Evolutionary conservation across 23 tunicate species (phyloP), one percentile per base, ranked within the genome.

Genomic region (Halocynthia aurantium): DNA sequence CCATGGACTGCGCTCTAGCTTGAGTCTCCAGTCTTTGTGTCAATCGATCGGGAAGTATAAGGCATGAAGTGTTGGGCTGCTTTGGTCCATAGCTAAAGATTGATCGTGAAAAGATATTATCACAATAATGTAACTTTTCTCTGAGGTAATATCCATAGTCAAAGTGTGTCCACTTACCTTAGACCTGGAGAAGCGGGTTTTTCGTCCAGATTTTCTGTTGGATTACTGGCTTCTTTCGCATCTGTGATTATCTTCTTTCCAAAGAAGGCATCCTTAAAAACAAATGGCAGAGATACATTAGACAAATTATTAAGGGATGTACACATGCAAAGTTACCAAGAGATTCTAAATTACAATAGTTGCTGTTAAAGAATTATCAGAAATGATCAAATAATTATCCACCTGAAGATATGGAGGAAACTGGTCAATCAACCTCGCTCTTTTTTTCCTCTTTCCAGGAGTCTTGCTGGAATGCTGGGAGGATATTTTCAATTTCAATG

Each of bases 401-500:
- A 85, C 97, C 78, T 91, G 97, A 15, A 91, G 76, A 52, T 91
- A 91, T 5, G 83, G 69, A 8, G 97, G 97, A 58, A 85, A 91
- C 51, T 76, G 86, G 55, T 91, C 97, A 67, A 82, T 85, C 57
- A 91, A 69, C 50, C 87, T 67, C 19, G 71, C 53, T 58, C 91
- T 75, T 77, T 75, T 77, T 55, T 91, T 91, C 22, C 80, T 80
- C 71, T 81, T 85, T 13, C 76, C 63, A 7, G 84, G 7, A 18
- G 22, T 61, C 8, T 76, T 55, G 11, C 53, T 74, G 6, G 82
- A 60, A 15, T 40, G 22, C 51, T 66, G 57, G 7, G 84, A 53
- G 11, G 95, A 71, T 9, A 88, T 83, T 62, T 88, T 88, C 22
- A 88, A 72, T 68, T 78, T 88, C 13, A 88, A 71, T 6, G 95